Conservation (phyloP, 2,888 invertebrate genomes). For the Perithous albicinctus region DNA sequence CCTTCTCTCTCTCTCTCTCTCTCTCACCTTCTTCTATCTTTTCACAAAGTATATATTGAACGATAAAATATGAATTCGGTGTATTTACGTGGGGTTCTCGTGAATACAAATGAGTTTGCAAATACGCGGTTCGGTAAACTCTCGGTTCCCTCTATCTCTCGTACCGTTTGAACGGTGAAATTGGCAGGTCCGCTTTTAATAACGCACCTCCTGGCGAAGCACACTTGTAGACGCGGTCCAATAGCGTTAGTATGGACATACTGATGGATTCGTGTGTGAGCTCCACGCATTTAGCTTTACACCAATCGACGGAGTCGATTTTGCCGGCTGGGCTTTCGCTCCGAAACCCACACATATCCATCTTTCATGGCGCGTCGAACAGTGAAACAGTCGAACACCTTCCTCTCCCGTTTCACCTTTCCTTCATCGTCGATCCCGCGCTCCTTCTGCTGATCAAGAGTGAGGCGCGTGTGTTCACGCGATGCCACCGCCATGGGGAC, state of each 20-base stretch:
- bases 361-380: constrained; percentile 43
- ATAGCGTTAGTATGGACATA: neutral
- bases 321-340: constrained; percentile 19
- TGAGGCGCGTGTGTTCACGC: constrained; percentile 66
- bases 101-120: constrained; percentile 66
- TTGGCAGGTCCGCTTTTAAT: constrained; percentile 69
- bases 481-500: constrained; percentile 51
- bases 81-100: constrained; percentile 61
- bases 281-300: constrained; percentile 4
- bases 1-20: no score
- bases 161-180: constrained; percentile 60
- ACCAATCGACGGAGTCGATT: constrained; percentile 41
- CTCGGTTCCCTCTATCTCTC: constrained; percentile 51
- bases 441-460: constrained; percentile 49
- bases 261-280: constrained; percentile 3
- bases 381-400: constrained; percentile 65
- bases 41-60: constrained; percentile 26
- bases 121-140: constrained; percentile 68
- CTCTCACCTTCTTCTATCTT: no score
- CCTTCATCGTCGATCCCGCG: constrained; percentile 44
- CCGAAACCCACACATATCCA: constrained; percentile 29
- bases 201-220: constrained; percentile 66
- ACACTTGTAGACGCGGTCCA: constrained; percentile 34
- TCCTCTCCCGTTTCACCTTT: constrained; percentile 49
- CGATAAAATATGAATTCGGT: constrained; percentile 66